Conservation (phyloP, 2,797 vertebrate species). For the Zenarchopterus dispar region DNA sequence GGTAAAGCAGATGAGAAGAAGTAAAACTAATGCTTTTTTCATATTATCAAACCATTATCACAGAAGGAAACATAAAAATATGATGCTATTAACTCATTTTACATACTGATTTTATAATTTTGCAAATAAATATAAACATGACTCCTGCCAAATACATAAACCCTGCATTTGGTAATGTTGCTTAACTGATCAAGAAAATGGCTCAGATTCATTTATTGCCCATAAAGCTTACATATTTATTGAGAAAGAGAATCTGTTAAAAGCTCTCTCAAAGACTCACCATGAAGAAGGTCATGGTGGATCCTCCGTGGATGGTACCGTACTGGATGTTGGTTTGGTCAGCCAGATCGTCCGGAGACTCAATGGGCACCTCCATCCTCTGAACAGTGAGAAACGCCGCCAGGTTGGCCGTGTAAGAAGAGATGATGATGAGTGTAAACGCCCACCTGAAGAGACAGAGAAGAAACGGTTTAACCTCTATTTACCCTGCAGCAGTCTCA, state of each 20-base stretch:
- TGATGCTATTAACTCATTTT: no score
- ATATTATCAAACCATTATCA: no score
- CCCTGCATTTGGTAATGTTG: no score
- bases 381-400: constrained; percentile 93
- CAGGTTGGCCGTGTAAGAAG: constrained; percentile 98
- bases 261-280: constrained; percentile 58
- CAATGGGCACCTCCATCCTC: constrained; percentile 92
- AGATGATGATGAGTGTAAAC: constrained; percentile 99
- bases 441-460: constrained; percentile 85
- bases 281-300: constrained; percentile 96
- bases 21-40: no score
- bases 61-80: no score
- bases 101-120: no score
- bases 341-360: constrained; percentile 89
- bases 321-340: constrained; percentile 95
- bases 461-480: constrained; percentile 20
- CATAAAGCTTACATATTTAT: not conserved
- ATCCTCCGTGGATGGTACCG: constrained; percentile 91
- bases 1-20: no score
- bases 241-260: not conserved
- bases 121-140: no score
- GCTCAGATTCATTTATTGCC: not conserved
- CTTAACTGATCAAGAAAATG: not conserved
- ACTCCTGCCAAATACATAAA: no score
- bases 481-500: constrained; percentile 11